Conservation (phyloP, 1,140 invertebrate genomes). For the Pseudomyrmex cubaensis region DNA sequence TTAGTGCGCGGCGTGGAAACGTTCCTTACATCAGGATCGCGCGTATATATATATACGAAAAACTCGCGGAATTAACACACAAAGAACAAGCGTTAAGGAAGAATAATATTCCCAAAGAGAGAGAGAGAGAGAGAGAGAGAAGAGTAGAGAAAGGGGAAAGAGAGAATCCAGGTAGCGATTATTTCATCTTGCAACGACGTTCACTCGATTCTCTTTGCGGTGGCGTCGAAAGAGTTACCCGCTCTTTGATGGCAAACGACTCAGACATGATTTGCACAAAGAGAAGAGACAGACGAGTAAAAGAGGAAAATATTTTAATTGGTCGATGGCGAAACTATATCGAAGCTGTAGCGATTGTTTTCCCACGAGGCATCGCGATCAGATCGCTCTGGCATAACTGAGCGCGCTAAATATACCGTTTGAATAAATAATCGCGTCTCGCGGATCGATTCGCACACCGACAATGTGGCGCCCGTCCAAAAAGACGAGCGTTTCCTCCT, state of each 20-base stretch:
- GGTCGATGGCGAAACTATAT: not conserved
- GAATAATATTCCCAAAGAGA: constrained; percentile 6
- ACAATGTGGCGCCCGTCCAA: constrained; percentile 23
- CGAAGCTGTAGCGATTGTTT: constrained; percentile 3
- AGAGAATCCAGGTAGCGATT: not conserved
- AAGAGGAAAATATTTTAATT: not conserved
- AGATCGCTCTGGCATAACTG: constrained; percentile 26
- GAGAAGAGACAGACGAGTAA: not conserved
- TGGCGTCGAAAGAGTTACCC: constrained; percentile 5
- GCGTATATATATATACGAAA: not conserved
- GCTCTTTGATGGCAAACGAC: constrained; percentile 12
- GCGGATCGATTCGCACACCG: constrained; percentile 39
- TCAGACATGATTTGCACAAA: not conserved
- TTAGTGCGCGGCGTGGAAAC: constrained; percentile 42
- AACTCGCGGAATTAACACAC: constrained; percentile 25
- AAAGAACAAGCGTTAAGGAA: constrained; percentile 26
- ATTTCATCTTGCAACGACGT: constrained; percentile 33
- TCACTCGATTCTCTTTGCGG: constrained; percentile 10
- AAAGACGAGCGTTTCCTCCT: constrained; percentile 7
- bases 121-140: not conserved
- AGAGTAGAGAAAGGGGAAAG: not conserved
- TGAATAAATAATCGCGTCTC: constrained; percentile 49
- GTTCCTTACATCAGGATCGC: constrained; percentile 31
- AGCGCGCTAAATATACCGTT: constrained; percentile 47
- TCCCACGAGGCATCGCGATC: not conserved